These are phyloP conservation scores for Sipunculus nudus DNA, from an alignment of 2,888 invertebrate species.

Conservation along the genomic window DNA sequence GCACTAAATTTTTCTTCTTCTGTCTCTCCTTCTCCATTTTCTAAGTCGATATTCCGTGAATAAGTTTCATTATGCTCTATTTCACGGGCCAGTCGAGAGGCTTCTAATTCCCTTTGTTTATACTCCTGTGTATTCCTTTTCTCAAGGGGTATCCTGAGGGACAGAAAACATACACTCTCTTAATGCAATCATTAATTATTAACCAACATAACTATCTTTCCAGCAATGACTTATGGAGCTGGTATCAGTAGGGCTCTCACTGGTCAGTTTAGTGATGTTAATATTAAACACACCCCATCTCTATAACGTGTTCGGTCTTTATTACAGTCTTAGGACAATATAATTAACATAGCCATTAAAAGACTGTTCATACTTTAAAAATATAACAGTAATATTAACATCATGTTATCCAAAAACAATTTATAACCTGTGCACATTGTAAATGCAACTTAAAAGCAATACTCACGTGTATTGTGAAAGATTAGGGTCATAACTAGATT, in stretches of 20 bases:
- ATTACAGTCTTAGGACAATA: neutral
- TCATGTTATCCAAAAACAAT: too few species aligned
- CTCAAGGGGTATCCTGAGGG: slow-evolving; percentile 76
- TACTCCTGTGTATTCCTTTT: slow-evolving; percentile 88
- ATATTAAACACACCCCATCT: too few species aligned
- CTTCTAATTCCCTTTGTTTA: slow-evolving; percentile 84
- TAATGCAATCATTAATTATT: too few species aligned
- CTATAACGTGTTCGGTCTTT: too few species aligned
- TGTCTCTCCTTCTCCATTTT: slow-evolving; percentile 79
- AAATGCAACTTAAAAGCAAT: too few species aligned
- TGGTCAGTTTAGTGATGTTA: too few species aligned
- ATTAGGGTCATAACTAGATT: slow-evolving; percentile 90
- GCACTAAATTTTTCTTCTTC: slow-evolving; percentile 88
- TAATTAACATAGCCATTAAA: neutral
- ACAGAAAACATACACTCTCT: slow-evolving; percentile 8
- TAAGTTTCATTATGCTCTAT: slow-evolving; percentile 88
- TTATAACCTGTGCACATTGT: too few species aligned
- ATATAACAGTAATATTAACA: too few species aligned
- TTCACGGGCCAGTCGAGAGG: slow-evolving; percentile 89
- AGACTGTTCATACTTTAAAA: neutral
- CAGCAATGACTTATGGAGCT: too few species aligned
- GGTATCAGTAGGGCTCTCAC: too few species aligned
- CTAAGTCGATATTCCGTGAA: slow-evolving; percentile 83
- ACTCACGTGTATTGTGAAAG: slow-evolving; percentile 85
- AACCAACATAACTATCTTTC: too few species aligned